A percentile compares a stretch with the other conserved stretches of the same genome.
Conservation (phyloP, 2,113 vertebrate genomes). For the Laticauda laticaudata region DNA sequence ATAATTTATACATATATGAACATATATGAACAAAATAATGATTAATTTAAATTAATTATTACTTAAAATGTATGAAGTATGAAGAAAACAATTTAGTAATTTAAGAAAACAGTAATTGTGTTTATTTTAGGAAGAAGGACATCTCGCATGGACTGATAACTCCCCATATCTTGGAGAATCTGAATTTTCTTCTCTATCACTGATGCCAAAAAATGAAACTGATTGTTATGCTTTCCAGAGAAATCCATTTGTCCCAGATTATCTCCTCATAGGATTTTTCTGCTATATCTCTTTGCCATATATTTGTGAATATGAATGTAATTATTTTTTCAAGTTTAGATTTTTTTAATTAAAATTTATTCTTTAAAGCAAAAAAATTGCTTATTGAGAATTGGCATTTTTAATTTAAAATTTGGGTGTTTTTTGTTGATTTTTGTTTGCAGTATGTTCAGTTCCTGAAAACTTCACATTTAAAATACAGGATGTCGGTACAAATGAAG, state of each 20-base stretch:
- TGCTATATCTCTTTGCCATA: constrained; percentile 80
- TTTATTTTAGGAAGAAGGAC: constrained; percentile 77
- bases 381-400: background rate
- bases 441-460: constrained; percentile 63
- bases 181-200: constrained; percentile 60
- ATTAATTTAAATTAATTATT: background rate
- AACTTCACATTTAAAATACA: constrained; percentile 60
- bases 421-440: constrained; percentile 43
- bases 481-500: constrained; percentile 76
- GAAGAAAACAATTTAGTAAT: background rate
- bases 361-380: background rate
- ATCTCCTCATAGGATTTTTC: constrained; percentile 82
- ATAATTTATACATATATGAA: background rate
- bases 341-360: background rate
- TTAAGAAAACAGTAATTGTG: background rate
- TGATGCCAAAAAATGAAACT: constrained; percentile 74
- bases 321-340: constrained; percentile 57
- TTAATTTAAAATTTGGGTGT: background rate
- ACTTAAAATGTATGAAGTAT: background rate
- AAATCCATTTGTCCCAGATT: constrained; percentile 75
- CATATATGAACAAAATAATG: background rate
- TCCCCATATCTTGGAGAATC: constrained; percentile 71
- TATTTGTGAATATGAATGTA: constrained; percentile 86
- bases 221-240: constrained; percentile 84
- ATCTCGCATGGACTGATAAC: constrained; percentile 78